These are phyloP conservation scores for Drosophila antonietae DNA, from an alignment of 2,888 invertebrate genomes.

Conservation along the genomic window DNA sequence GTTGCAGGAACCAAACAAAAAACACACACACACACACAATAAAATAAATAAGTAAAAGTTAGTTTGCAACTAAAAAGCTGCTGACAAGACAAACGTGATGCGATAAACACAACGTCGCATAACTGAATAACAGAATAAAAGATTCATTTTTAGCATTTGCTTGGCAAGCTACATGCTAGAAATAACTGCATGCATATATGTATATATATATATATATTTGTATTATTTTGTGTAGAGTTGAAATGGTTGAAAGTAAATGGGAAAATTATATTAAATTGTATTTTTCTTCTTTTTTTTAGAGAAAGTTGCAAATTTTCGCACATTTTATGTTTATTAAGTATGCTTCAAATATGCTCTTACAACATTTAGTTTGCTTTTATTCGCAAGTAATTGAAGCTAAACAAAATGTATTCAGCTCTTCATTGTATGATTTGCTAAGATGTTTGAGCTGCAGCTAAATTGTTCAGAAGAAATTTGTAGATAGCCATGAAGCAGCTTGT, in stretches of 20 bases:
- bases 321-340: neutral
- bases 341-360: neutral
- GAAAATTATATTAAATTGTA: neutral
- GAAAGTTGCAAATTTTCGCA: neutral
- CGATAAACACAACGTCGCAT: constrained; percentile 2
- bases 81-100: constrained; percentile 1
- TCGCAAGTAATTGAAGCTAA: too few relatives aligned
- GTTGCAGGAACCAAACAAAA: neutral
- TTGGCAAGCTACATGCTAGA: neutral
- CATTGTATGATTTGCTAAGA: too few relatives aligned
- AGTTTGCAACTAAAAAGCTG: constrained; percentile 1
- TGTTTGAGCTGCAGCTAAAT: too few relatives aligned
- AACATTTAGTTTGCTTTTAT: too few relatives aligned
- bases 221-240: neutral
- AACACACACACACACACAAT: neutral
- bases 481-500: too few relatives aligned
- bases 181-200: neutral
- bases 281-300: neutral
- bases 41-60: neutral
- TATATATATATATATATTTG: too few relatives aligned
- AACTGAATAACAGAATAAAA: neutral
- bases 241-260: neutral
- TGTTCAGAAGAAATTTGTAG: too few relatives aligned
- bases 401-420: too few relatives aligned
- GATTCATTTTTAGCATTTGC: neutral